Percentiles rank a stretch among this genome's conserved stretches.
Conservation (phyloP, 2,113 vertebrate genomes). For the Ctenomys sociabilis region DNA sequence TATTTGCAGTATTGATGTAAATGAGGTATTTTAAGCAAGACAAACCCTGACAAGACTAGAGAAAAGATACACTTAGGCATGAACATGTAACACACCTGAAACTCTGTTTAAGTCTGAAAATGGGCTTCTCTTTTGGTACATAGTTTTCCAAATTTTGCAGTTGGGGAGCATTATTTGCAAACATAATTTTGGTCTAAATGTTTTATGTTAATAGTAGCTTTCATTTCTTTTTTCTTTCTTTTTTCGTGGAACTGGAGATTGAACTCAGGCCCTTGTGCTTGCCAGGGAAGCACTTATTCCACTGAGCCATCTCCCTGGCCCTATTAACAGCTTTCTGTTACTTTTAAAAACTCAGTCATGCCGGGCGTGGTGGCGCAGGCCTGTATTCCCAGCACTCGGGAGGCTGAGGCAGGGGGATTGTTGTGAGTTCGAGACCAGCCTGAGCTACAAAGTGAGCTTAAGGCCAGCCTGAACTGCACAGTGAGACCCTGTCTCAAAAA, state of each 20-base stretch:
- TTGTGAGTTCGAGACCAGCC: too few species aligned
- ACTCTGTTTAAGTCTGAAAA: slow-evolving; percentile 30
- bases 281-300: too few species aligned
- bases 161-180: slow-evolving; percentile 24
- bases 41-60: not conserved
- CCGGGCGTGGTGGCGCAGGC: too few species aligned
- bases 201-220: slow-evolving; percentile 21
- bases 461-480: too few species aligned
- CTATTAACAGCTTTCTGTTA: not conserved
- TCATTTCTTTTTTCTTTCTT: too few species aligned
- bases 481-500: too few species aligned
- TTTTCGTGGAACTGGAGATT: too few species aligned
- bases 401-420: too few species aligned
- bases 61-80: not conserved
- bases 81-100: not conserved
- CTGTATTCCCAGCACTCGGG: too few species aligned
- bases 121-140: not conserved
- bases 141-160: not conserved
- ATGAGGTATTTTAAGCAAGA: not conserved
- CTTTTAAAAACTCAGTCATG: not conserved
- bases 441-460: too few species aligned
- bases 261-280: too few species aligned
- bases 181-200: not conserved
- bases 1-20: not conserved
- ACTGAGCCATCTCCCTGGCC: too few species aligned